phyloP scores from a whole-genome alignment of 2,888 invertebrate genomes.

The Trypoxylon attenuatum region DNA sequence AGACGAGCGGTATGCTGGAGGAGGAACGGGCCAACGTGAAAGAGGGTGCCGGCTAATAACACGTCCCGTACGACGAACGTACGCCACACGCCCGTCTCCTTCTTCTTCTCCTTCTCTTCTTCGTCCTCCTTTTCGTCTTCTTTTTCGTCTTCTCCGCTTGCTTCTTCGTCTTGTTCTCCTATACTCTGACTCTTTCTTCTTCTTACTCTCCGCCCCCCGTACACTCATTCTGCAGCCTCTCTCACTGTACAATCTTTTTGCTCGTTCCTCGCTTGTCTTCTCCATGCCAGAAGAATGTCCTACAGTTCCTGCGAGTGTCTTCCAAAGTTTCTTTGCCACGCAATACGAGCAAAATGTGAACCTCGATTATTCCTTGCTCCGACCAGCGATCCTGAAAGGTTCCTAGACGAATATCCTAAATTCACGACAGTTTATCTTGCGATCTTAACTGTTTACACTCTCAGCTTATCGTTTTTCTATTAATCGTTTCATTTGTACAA shows the following conservation, averaged over 20 bases:
- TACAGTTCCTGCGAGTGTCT: slow-evolving; percentile 6
- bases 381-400: too few relatives aligned
- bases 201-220: neutral
- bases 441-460: too few relatives aligned
- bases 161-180: slow-evolving; percentile 16
- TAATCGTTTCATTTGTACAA: neutral
- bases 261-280: slow-evolving; percentile 14
- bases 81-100: slow-evolving; percentile 66
- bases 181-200: neutral
- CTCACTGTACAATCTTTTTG: slow-evolving; percentile 17
- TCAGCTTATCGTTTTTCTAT: neutral
- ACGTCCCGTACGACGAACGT: slow-evolving; percentile 71
- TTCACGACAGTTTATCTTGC: too few relatives aligned
- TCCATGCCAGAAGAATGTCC: slow-evolving; percentile 14
- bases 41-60: slow-evolving; percentile 68
- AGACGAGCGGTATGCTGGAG: slow-evolving; percentile 41
- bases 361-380: neutral
- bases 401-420: neutral
- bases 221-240: neutral
- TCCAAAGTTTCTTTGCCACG: neutral
- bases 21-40: slow-evolving; percentile 38
- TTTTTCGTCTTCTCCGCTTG: slow-evolving; percentile 17
- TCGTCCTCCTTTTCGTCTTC: slow-evolving; percentile 11
- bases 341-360: neutral
- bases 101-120: slow-evolving; percentile 44